A percentile compares a stretch with the other conserved stretches of the same genome.
phyloP scores from a whole-genome alignment of 2,888 invertebrate genomes.

The Tryphoninae sp. region DNA sequence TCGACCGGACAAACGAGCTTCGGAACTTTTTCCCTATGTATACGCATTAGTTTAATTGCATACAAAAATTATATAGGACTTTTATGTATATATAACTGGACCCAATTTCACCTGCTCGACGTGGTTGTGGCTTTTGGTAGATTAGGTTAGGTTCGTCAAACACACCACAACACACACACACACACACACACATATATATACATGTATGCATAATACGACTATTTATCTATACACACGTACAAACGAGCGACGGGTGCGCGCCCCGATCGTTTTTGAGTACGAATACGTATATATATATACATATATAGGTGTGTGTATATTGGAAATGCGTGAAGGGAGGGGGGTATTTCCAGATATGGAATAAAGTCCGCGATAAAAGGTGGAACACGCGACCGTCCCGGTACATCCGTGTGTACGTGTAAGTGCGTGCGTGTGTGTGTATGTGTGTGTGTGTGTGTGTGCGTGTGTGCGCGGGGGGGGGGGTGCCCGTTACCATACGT shows the following conservation, averaged over 20 bases:
- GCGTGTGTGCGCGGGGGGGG: too few species aligned
- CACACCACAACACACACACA: background rate
- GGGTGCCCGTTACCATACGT: slow-evolving; percentile 18
- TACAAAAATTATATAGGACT: slow-evolving; percentile 2
- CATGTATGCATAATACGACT: background rate
- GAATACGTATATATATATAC: background rate
- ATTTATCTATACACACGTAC: background rate
- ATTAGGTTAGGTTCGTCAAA: slow-evolving; percentile 47
- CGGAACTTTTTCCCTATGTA: slow-evolving; percentile 15
- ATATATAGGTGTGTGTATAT: background rate
- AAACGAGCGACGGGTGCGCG: background rate
- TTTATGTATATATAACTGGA: slow-evolving; percentile 34
- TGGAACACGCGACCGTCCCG: slow-evolving; percentile 48
- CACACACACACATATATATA: background rate
- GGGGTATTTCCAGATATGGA: slow-evolving; percentile 54
- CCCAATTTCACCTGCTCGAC: slow-evolving; percentile 51
- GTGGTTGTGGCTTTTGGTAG: slow-evolving; percentile 41
- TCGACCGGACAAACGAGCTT: slow-evolving; percentile 49
- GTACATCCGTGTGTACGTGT: background rate
- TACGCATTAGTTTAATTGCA: background rate
- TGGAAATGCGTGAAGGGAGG: slow-evolving; percentile 5
- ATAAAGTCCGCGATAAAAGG: slow-evolving; percentile 58
- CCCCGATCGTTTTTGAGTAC: slow-evolving; percentile 14
- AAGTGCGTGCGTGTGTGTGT: background rate
- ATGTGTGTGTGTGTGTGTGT: too few species aligned